A percentile compares a stretch with the other conserved stretches of the same genome.
These are phyloP conservation scores for Entomobrya multifasciata DNA, from an alignment of 2,888 invertebrate genomes.

Conservation along the genomic window DNA sequence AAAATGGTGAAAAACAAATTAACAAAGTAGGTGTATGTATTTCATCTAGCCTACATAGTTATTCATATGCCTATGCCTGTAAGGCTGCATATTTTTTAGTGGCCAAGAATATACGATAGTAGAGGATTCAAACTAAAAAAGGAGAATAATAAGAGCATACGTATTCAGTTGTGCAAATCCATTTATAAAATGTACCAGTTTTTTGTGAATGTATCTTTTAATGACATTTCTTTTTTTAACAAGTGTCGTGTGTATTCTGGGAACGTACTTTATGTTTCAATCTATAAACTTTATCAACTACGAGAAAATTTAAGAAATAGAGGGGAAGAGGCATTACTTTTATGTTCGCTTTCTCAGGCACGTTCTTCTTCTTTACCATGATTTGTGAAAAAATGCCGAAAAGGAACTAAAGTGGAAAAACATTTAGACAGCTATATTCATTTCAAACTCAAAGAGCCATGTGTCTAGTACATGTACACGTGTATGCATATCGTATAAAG, in stretches of 20 bases:
- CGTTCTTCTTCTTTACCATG: slow-evolving; percentile 49
- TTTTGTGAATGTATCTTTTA: neutral
- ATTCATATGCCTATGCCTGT: too few species aligned
- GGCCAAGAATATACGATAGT: too few species aligned
- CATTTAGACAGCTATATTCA: too few species aligned
- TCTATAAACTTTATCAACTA: slow-evolving; percentile 17
- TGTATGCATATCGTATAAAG: neutral
- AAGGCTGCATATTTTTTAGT: too few species aligned
- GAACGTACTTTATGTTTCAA: neutral
- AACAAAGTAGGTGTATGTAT: too few species aligned
- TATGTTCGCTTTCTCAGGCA: slow-evolving; percentile 47
- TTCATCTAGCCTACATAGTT: too few species aligned
- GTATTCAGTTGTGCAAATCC: too few species aligned
- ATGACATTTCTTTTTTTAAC: slow-evolving; percentile 20
- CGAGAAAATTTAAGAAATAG: slow-evolving; percentile 59
- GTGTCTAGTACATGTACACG: too few species aligned
- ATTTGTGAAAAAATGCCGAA: too few species aligned
- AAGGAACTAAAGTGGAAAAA: too few species aligned
- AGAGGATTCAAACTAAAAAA: neutral
- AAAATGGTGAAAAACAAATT: too few species aligned
- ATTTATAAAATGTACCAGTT: too few species aligned
- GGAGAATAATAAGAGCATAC: neutral
- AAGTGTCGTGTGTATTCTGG: neutral
- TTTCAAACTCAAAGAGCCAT: neutral
- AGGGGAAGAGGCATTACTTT: slow-evolving; percentile 44